Evolutionary conservation across 2,888 invertebrate species (phyloP).

Genomic region (Seira sanloemensis): DNA sequence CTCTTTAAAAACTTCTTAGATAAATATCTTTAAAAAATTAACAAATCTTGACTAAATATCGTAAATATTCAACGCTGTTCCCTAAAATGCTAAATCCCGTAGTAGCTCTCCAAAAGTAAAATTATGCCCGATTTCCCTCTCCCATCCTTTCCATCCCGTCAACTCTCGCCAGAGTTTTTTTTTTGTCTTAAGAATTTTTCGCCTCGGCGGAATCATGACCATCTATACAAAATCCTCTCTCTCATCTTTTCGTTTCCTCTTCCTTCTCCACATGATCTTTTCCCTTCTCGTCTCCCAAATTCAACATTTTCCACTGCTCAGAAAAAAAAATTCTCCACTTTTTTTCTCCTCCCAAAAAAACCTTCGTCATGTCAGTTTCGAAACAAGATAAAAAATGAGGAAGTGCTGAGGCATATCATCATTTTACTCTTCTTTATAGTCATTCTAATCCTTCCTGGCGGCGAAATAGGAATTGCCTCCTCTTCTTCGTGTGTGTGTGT

Average conservation of each 20-base stretch:
- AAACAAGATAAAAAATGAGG: constrained; percentile 9
- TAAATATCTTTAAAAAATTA: too few species aligned
- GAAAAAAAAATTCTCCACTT: too few species aligned
- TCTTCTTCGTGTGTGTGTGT: too few species aligned
- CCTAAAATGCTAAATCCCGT: too few species aligned
- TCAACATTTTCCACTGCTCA: not conserved
- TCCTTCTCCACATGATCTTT: constrained; percentile 1
- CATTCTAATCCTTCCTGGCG: constrained; percentile 46
- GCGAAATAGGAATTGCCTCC: constrained; percentile 19
- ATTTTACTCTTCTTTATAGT: constrained; percentile 7
- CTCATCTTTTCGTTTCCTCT: not conserved
- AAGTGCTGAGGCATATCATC: not conserved
- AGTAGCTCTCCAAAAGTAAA: too few species aligned
- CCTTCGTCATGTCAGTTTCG: constrained; percentile 24
- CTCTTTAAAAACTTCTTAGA: too few species aligned
- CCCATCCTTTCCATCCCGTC: too few species aligned
- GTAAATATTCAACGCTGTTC: too few species aligned
- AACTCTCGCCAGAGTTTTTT: not conserved
- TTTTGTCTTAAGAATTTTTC: not conserved
- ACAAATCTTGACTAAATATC: too few species aligned
- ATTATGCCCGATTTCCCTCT: too few species aligned
- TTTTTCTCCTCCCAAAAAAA: too few species aligned
- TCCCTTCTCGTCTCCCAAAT: constrained; percentile 16
- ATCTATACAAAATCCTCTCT: not conserved
- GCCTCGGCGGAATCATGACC: constrained; percentile 33